phyloP scores from a whole-genome alignment of 2,113 vertebrate species.

The Chunga burmeisteri region DNA sequence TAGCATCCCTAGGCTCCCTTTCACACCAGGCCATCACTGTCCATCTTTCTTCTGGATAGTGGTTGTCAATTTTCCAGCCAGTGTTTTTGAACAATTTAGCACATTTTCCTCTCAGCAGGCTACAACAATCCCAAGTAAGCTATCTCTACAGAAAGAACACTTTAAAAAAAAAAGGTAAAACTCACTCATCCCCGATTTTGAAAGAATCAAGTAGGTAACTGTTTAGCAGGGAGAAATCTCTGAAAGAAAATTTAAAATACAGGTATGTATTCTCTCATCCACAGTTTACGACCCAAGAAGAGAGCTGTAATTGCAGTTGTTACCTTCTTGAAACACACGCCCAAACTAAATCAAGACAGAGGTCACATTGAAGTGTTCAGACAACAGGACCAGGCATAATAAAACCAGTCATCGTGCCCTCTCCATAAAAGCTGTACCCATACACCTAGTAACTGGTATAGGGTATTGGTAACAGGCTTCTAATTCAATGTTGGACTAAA shows the following conservation, averaged over 20 bases:
- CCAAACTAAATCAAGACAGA: background rate
- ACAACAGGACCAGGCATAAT: background rate
- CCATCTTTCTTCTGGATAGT: background rate
- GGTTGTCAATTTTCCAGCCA: background rate
- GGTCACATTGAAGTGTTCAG: background rate
- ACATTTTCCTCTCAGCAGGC: background rate
- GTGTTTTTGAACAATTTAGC: background rate
- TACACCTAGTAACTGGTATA: background rate
- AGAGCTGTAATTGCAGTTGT: background rate
- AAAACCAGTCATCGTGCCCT: background rate
- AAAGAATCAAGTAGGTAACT: background rate
- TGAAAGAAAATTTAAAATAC: background rate
- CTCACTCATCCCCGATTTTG: background rate
- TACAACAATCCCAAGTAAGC: background rate
- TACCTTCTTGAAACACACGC: background rate
- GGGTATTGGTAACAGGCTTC: background rate
- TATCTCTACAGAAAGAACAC: background rate
- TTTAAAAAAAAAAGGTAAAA: background rate
- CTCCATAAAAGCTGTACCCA: background rate
- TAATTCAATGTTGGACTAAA: background rate
- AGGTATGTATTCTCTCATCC: background rate
- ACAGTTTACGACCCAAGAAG: background rate
- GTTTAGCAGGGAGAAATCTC: background rate
- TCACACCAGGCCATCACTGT: accelerated
- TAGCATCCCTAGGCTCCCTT: background rate